A percentile compares a stretch with the other conserved stretches of the same genome.
Evolutionary conservation across 2,113 vertebrate genomes (phyloP).

Genomic region (Empidonax traillii): DNA sequence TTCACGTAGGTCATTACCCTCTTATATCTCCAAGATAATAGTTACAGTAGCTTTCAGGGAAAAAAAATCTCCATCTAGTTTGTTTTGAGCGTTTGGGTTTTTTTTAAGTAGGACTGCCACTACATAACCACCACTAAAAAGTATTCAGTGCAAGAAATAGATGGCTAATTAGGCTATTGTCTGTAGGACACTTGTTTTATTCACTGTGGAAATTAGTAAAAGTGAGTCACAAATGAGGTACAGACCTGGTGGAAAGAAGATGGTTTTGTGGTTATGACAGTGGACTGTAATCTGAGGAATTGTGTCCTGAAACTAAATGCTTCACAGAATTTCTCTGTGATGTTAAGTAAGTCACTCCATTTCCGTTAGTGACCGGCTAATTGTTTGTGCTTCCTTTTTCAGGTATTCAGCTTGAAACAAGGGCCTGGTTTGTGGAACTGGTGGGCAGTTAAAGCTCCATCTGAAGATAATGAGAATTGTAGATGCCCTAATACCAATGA

Average conservation of each 20-base stretch:
- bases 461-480: constrained; percentile 13
- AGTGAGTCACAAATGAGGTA: constrained; percentile 11
- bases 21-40: not conserved
- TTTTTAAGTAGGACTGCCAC: not conserved
- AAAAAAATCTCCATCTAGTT: not conserved
- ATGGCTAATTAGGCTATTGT: constrained; percentile 54
- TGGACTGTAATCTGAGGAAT: not conserved
- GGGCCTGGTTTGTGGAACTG: not conserved
- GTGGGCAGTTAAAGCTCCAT: not conserved
- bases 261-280: not conserved
- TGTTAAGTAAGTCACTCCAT: not conserved
- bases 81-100: not conserved
- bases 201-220: constrained; percentile 30
- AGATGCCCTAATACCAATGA: not conserved
- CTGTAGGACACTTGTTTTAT: constrained; percentile 24
- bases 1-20: not conserved
- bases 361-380: not conserved
- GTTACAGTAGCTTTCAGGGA: not conserved
- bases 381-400: constrained; percentile 16
- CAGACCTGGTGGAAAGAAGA: not conserved
- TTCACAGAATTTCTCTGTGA: not conserved
- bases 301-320: not conserved
- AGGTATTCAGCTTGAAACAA: constrained; percentile 34
- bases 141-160: constrained; percentile 37
- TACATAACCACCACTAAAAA: not conserved